Evolutionary conservation across 1,140 invertebrate species (phyloP).

Genomic region (Copidosoma floridanum): DNA sequence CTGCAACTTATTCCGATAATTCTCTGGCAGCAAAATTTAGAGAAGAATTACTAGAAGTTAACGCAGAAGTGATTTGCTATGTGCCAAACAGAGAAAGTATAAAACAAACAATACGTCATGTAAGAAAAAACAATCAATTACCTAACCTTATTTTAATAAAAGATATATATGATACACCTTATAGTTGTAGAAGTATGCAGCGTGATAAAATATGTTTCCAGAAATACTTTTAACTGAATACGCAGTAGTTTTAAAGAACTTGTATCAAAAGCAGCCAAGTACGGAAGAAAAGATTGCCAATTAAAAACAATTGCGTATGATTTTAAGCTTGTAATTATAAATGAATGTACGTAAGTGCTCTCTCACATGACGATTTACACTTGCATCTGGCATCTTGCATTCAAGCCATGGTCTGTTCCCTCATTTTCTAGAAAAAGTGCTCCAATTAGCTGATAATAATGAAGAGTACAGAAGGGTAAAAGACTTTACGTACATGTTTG

Average conservation of each 20-base stretch:
- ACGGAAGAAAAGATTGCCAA: not conserved
- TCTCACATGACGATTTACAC: not conserved
- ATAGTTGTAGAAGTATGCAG: not conserved
- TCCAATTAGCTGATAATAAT: slow-evolving; percentile 18
- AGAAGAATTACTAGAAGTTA: not conserved
- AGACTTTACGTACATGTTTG: not conserved
- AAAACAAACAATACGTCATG: not conserved
- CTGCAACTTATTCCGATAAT: no score
- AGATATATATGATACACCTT: not conserved
- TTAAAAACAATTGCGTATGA: not conserved
- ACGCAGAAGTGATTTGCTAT: not conserved
- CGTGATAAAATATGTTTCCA: not conserved
- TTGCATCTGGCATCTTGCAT: slow-evolving; percentile 9
- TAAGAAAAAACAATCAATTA: not conserved
- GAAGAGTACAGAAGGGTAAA: slow-evolving; percentile 16
- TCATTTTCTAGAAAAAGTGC: slow-evolving; percentile 16
- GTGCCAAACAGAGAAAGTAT: not conserved
- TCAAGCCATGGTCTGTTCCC: slow-evolving; percentile 15
- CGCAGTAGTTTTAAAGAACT: not conserved
- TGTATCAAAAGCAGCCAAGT: not conserved
- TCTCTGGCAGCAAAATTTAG: no score
- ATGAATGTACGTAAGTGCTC: slow-evolving; percentile 13
- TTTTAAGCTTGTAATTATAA: slow-evolving; percentile 7
- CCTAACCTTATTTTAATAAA: not conserved
- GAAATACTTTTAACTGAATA: not conserved